Evolutionary conservation across 2,888 invertebrate genomes (phyloP).

Genomic region (Amphipyra tragopoginis): DNA sequence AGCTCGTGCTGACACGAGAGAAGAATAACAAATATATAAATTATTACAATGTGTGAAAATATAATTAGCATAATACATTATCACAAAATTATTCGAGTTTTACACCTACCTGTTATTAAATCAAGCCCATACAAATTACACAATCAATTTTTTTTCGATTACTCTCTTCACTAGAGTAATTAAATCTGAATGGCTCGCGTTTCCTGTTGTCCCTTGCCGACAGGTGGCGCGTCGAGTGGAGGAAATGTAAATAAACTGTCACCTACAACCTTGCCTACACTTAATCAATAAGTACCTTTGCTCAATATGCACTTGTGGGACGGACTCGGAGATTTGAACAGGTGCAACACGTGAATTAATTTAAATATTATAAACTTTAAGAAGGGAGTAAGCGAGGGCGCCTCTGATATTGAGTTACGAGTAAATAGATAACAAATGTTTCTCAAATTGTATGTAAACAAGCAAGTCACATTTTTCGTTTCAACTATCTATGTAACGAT

Average conservation of each 20-base stretch:
- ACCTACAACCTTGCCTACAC: conserved; percentile 62
- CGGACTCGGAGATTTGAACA: conserved; percentile 36
- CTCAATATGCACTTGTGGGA: conserved; percentile 46
- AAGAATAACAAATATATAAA: too few species aligned
- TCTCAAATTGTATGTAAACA: too few species aligned
- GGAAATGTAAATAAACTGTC: conserved; percentile 65
- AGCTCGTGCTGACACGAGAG: too few species aligned
- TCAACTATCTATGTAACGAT: too few species aligned
- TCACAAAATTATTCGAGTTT: too few species aligned
- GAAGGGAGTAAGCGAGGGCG: too few species aligned
- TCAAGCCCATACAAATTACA: background rate
- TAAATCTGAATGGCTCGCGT: conserved; percentile 32
- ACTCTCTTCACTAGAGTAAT: conserved; percentile 20
- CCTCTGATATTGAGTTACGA: too few species aligned
- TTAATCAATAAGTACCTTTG: conserved; percentile 62
- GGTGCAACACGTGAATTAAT: background rate
- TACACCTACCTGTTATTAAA: background rate
- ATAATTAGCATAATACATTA: too few species aligned
- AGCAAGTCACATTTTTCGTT: too few species aligned
- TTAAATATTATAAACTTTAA: too few species aligned
- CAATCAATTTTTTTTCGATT: conserved; percentile 5
- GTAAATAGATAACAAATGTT: too few species aligned
- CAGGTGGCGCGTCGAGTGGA: conserved; percentile 53
- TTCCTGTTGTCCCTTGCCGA: conserved; percentile 30
- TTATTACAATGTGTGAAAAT: too few species aligned